Base-by-base conservation (phyloP, 2,113 vertebrate genomes). In the Aplodontia rufa region DNA sequence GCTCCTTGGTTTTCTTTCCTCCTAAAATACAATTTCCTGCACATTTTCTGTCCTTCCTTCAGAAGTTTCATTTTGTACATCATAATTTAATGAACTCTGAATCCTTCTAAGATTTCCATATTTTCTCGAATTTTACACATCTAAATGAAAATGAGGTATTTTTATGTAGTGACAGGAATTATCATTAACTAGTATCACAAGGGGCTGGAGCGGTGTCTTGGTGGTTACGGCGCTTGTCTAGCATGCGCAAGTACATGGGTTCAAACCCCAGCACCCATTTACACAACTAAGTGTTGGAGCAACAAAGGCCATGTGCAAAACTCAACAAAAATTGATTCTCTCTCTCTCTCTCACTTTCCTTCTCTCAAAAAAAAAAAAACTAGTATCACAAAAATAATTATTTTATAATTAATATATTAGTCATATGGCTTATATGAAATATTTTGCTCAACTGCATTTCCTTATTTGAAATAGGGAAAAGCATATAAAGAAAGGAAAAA, bases 401-500 rank as follows among this genome's bases (percentile, higher is more conserved):
- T 58, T 80, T 90, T 66, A 79, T 42, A 64, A 53, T 49, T 55
- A 58, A 82, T 66, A 30, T 91, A 42, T 53, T n/a, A 49, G 35
- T 64, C 35, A 60, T 47, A 68, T 6, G 1, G 0, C 37, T 86
- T 22, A 22, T 55, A 69, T 75, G 4, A 82, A 93, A 86, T 58
- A 49, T 51, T 90, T 86, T 89, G 11, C 22, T 60, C 13, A 72
- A 10, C 10, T 81, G 5, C 4, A 82, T 45, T 95, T 91, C 66
- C 8, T 47, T 68, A 53, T 69, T 78, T 87, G 58, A 85, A 92
- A 93, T 45, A 92, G 69, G n/a, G 32, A 75, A 79, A 76, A 89
- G n/a, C 0, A 66, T 68, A 66, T 83, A 4, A 87, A 49, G 11
- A 20, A 85, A 90, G 30, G 37, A 64, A 92, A 83, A 71, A n/a